Evolutionary conservation across 2,888 invertebrate genomes (phyloP).

Genomic region (Noctua janthe): DNA sequence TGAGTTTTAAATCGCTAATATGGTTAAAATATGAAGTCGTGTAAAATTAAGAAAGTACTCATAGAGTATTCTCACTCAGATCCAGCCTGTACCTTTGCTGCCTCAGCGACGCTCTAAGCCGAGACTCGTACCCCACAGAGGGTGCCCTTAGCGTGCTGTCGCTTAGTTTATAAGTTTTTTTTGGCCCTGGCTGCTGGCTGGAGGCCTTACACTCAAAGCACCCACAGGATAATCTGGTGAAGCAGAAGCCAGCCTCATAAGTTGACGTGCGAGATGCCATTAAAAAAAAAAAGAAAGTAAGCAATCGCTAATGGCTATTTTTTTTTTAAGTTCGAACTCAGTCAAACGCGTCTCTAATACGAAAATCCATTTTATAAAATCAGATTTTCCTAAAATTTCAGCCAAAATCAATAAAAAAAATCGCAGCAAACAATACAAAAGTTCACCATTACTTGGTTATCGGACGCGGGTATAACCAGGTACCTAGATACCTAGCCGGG

Average conservation of each 20-base stretch:
- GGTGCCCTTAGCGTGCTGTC: too few relatives aligned
- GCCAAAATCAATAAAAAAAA: constrained; percentile 28
- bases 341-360: background rate
- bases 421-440: constrained; percentile 15
- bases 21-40: background rate
- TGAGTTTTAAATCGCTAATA: background rate
- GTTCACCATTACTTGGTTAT: constrained; percentile 18
- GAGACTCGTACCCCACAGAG: too few relatives aligned
- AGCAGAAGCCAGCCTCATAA: too few relatives aligned
- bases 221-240: too few relatives aligned
- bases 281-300: background rate
- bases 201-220: too few relatives aligned
- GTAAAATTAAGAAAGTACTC: background rate
- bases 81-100: too few relatives aligned
- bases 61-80: too few relatives aligned
- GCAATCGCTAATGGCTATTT: background rate
- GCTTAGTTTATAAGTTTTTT: too few relatives aligned
- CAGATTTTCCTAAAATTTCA: background rate
- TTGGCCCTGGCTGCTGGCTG: too few relatives aligned
- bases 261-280: too few relatives aligned
- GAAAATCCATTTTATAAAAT: background rate
- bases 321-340: background rate
- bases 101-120: too few relatives aligned
- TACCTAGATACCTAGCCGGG: constrained; percentile 11
- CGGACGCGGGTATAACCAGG: constrained; percentile 18